Conservation (phyloP, 2,797 vertebrate genomes). For the Zenarchopterus dispar region DNA sequence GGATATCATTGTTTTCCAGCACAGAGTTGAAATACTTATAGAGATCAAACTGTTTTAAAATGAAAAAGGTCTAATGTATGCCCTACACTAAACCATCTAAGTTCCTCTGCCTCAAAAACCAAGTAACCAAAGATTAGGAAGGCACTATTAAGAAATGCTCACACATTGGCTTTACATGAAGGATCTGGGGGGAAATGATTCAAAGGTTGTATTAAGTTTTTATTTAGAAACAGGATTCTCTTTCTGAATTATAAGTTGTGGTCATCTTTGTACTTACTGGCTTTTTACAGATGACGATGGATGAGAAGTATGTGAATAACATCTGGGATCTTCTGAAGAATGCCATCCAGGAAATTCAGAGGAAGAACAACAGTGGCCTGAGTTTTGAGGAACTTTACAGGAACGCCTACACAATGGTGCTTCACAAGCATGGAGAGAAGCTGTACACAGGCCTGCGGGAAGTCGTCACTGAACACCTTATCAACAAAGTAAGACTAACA, state of each 20-base stretch:
- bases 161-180: too few species aligned
- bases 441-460: constrained; percentile 97
- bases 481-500: constrained; percentile 90
- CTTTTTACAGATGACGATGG: constrained; percentile 96
- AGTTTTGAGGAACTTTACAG: constrained; percentile 99
- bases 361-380: constrained; percentile 98
- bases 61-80: too few species aligned
- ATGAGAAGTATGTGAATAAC: constrained; percentile 99
- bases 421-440: constrained; percentile 98
- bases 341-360: constrained; percentile 99
- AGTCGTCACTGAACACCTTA: constrained; percentile 98
- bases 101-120: too few species aligned
- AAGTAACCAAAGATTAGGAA: too few species aligned
- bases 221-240: too few species aligned
- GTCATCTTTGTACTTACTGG: background rate
- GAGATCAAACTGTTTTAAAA: too few species aligned
- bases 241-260: background rate
- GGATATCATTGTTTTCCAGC: too few species aligned
- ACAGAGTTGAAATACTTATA: too few species aligned
- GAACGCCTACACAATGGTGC: constrained; percentile 99
- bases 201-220: too few species aligned
- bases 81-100: too few species aligned
- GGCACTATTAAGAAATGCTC: too few species aligned
- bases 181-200: too few species aligned
- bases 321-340: constrained; percentile 99